Percentiles rank a stretch among this genome's conserved stretches.
These are phyloP conservation scores for Pollenia labialis DNA, from an alignment of 2,888 invertebrate species.

Conservation along the genomic window DNA sequence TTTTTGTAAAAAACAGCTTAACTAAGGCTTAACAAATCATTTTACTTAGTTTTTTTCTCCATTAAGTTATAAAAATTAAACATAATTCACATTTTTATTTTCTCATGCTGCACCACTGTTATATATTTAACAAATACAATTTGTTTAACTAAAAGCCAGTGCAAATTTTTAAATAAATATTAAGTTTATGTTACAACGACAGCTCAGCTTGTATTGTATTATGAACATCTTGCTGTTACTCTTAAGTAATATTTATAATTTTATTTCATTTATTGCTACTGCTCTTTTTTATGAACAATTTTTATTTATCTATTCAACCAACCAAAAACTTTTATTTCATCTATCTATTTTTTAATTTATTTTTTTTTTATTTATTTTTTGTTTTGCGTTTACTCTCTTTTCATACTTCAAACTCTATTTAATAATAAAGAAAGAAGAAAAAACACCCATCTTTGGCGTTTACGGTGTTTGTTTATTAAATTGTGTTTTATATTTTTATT, in stretches of 20 bases:
- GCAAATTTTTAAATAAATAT: slow-evolving; percentile 25
- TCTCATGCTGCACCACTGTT: background rate
- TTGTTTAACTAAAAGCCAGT: slow-evolving; percentile 21
- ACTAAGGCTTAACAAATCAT: too few relatives aligned
- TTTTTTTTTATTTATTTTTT: background rate
- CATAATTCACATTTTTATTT: too few relatives aligned
- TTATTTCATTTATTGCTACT: slow-evolving; percentile 46
- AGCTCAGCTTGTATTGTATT: background rate
- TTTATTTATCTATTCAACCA: slow-evolving; percentile 50
- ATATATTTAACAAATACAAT: background rate
- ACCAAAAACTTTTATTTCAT: slow-evolving; percentile 58
- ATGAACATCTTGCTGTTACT: slow-evolving; percentile 29
- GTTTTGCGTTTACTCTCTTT: slow-evolving; percentile 37
- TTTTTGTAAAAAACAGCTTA: too few relatives aligned
- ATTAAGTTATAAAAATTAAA: too few relatives aligned
- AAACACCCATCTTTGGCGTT: slow-evolving; percentile 47
- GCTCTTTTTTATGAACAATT: slow-evolving; percentile 23
- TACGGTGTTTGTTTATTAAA: slow-evolving; percentile 48
- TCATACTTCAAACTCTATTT: slow-evolving; percentile 16
- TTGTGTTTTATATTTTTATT: slow-evolving; percentile 47
- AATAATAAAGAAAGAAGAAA: background rate
- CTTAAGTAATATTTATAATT: slow-evolving; percentile 67
- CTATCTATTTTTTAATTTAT: slow-evolving; percentile 6
- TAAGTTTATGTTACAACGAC: slow-evolving; percentile 51
- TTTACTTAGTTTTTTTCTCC: too few relatives aligned